Conservation (phyloP, 53 echinoderm and acorn worm genomes). For the Hippasteria phrygiana region DNA sequence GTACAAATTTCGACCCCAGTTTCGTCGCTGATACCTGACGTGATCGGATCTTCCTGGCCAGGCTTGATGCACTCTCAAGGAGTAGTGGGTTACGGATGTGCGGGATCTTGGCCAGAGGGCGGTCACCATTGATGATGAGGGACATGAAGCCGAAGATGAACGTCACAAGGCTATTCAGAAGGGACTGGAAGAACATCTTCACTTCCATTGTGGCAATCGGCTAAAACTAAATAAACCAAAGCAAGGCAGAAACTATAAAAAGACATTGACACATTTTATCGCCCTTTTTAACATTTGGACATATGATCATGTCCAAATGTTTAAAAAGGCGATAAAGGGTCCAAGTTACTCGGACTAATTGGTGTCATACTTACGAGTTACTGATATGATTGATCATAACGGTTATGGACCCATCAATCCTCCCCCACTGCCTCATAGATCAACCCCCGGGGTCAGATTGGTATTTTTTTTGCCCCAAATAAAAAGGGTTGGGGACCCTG, state of each 20-base stretch:
- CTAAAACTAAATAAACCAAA: too few relatives aligned
- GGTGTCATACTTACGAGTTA: too few relatives aligned
- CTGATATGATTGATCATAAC: too few relatives aligned
- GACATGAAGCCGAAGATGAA: slow-evolving; percentile 74
- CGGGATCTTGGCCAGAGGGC: slow-evolving; percentile 81
- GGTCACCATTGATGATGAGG: slow-evolving; percentile 86
- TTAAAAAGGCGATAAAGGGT: too few relatives aligned
- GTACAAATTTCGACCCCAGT: neutral
- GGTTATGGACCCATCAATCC: too few relatives aligned
- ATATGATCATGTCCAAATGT: too few relatives aligned
- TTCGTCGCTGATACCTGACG: slow-evolving; percentile 73
- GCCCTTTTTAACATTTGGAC: too few relatives aligned
- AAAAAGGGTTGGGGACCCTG: too few relatives aligned
- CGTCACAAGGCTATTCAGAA: slow-evolving; percentile 57
- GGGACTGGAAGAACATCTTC: slow-evolving; percentile 36
- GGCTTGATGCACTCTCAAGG: slow-evolving; percentile 85
- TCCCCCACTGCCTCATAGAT: too few relatives aligned
- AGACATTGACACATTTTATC: neutral
- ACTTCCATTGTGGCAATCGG: slow-evolving; percentile 21
- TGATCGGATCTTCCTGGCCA: slow-evolving; percentile 82
- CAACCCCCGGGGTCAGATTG: too few relatives aligned
- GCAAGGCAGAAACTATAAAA: neutral
- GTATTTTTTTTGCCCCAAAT: too few relatives aligned
- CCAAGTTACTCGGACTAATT: too few relatives aligned
- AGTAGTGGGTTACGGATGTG: slow-evolving; percentile 78